Evolutionary conservation across 2,113 vertebrate genomes (phyloP).

Genomic region (Cyanistes caeruleus): DNA sequence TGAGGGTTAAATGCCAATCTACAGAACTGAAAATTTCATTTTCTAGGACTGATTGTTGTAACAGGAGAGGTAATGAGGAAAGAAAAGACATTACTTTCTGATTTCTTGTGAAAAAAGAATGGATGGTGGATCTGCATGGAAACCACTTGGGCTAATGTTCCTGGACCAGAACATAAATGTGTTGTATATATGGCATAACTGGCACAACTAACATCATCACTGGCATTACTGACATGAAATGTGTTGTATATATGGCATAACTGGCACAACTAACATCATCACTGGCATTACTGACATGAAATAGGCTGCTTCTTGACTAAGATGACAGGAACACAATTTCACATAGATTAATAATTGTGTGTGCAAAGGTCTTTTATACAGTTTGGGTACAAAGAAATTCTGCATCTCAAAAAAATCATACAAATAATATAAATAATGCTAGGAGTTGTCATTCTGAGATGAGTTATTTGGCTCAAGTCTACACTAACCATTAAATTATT

Average conservation of each 20-base stretch:
- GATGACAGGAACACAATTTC: not conserved
- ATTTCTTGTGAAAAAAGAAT: not conserved
- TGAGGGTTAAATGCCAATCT: not conserved
- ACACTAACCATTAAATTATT: not conserved
- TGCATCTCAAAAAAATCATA: not conserved
- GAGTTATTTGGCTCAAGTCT: not conserved
- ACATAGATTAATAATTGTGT: not conserved
- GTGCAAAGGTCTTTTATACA: not conserved
- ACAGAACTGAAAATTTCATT: not conserved
- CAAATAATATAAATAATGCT: not conserved
- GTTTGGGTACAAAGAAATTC: not conserved
- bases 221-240: too few species aligned
- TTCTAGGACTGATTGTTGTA: not conserved
- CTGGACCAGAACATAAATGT: not conserved
- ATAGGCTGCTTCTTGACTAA: not conserved
- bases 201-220: not conserved
- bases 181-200: fast-evolving
- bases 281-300: not conserved
- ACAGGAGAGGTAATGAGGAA: not conserved
- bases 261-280: not conserved
- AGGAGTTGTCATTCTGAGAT: not conserved
- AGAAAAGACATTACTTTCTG: not conserved
- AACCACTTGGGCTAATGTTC: not conserved
- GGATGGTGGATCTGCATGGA: not conserved
- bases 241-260: too few species aligned